Conservation (phyloP, 2,113 vertebrate species). For the Brachyhypopomus gauderio region DNA sequence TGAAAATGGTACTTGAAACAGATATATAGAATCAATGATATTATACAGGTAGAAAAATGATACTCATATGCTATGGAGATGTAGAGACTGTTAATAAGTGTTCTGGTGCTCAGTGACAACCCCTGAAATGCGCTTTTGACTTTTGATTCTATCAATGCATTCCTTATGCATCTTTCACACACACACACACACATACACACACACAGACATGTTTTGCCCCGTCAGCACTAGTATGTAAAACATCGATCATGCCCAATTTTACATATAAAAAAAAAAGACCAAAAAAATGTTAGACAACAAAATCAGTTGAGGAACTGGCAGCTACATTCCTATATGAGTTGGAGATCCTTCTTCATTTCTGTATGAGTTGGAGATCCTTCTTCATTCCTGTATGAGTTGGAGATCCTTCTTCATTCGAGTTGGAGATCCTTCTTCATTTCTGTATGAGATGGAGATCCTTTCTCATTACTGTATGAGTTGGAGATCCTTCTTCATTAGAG, state of each 20-base stretch:
- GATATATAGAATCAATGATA: constrained; percentile 53
- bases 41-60: constrained; percentile 61
- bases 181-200: constrained; percentile 46
- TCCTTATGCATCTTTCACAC: constrained; percentile 21
- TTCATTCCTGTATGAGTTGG: too few species aligned
- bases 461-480: too few species aligned
- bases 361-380: too few species aligned
- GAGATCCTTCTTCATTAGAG: too few species aligned
- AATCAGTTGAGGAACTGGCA: constrained; percentile 72
- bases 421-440: constrained; percentile 71
- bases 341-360: constrained; percentile 66
- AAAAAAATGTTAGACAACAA: constrained; percentile 19
- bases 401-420: too few species aligned
- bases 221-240: constrained; percentile 45
- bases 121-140: constrained; percentile 33
- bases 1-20: constrained; percentile 71
- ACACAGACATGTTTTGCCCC: constrained; percentile 57
- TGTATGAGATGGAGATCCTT: constrained; percentile 76
- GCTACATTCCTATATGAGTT: constrained; percentile 81
- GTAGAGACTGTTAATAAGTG: constrained; percentile 71
- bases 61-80: constrained; percentile 64
- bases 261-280: constrained; percentile 41
- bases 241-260: constrained; percentile 45
- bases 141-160: constrained; percentile 52
- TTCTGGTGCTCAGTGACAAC: constrained; percentile 56